Conservation (phyloP, 2,797 vertebrate genomes). For the Myiotriccus ornatus region DNA sequence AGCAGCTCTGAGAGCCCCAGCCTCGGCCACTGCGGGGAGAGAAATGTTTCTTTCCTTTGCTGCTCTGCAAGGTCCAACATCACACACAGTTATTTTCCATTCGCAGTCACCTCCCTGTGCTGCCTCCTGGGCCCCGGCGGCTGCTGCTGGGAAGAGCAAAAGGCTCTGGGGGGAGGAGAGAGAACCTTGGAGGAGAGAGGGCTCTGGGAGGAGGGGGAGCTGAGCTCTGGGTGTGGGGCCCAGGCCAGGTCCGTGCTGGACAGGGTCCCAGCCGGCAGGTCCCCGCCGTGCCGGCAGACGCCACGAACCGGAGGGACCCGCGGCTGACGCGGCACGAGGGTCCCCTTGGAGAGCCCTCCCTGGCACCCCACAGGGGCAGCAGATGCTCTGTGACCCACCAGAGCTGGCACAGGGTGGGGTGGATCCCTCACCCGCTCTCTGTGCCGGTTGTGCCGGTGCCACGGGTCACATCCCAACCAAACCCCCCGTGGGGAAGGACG, state of each 20-base stretch:
- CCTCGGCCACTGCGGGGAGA: neutral
- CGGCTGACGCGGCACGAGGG: neutral
- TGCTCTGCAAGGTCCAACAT: neutral
- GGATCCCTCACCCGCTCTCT: neutral
- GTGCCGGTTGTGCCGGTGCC: accelerated
- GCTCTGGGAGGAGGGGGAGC: too few species aligned
- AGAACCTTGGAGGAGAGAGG: neutral
- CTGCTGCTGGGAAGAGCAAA: neutral
- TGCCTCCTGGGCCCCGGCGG: neutral
- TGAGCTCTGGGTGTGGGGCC: neutral
- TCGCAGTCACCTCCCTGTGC: neutral
- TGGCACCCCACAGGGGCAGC: accelerated
- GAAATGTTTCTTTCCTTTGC: neutral
- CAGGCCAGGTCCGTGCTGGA: neutral
- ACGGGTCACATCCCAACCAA: neutral
- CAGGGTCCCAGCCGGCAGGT: neutral
- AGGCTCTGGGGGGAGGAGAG: neutral
- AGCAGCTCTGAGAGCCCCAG: neutral
- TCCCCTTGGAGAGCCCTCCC: neutral
- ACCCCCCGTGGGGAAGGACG: accelerated
- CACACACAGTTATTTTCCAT: neutral
- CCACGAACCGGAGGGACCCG: neutral
- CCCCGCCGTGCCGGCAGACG: neutral
- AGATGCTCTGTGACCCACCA: neutral
- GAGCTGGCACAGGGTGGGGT: accelerated